Base-by-base conservation (phyloP, 2,888 invertebrate species). In the Yponomeuta plumbellus region DNA sequence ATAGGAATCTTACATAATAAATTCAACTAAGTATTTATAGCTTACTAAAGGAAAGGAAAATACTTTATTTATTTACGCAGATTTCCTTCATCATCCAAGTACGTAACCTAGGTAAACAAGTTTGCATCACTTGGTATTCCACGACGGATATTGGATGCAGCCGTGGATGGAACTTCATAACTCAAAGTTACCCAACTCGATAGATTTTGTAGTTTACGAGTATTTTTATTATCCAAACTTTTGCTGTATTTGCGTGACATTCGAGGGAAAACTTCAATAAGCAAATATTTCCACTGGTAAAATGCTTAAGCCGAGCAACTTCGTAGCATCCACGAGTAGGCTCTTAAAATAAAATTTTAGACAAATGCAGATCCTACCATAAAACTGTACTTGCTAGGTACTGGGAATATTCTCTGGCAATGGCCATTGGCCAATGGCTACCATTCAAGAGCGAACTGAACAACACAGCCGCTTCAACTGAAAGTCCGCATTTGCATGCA, bases 401-500 rank as follows among this genome's bases (percentile, higher is more conserved):
- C 44, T 34, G 34, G 34, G 8, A 34, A 52, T 52, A 52, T 17
- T 5, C 13, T 17, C 44, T 52, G 44, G 44, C 17, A 52, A 52
- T 52, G 2, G 44, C 44, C 44, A 17, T 17, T 52, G 17, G 44
- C 44, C 44, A 17, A 52, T 52, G 17, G 44, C 17, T 13, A 13
- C 44, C 44, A 17, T 58, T 58, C 58, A 13, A 58, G 58, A 21
- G 21, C 21, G 21, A 56, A 58, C 22, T 52, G 44, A 52, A 52
- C 44, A 17, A 58, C 1, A 21, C 58, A 20, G 58, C 58, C 22
- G 58, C 58, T 58, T 58, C 22, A 58, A 20, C n/a, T 58, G 22
- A 58, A 58, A 21, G 58, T 58, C n/a, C 22, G 11, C 21, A 58
- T 58, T 21, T 58, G 21, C 58, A 58, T 58, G 21, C n/a, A 58